Base-by-base conservation (phyloP, 2,888 invertebrate species). In the Patella depressa region DNA sequence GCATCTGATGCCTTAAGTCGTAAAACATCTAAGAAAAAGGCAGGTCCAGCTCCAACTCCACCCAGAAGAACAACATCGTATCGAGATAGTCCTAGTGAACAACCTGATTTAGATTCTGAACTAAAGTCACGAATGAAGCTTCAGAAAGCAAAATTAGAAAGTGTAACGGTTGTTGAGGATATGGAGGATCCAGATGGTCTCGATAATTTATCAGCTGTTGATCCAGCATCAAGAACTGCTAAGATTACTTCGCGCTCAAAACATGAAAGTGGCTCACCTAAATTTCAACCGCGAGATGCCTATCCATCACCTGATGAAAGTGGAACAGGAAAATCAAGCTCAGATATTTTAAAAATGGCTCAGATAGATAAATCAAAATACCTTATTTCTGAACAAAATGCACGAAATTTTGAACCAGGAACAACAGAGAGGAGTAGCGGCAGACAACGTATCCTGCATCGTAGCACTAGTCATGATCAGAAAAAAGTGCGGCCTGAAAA, bases 31-130 rank as follows among this genome's bases (percentile, higher is more conserved):
- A 79, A 82, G 55, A 86, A 85, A 59, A 85, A 87, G 19, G 82
- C 82, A 1, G 83, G 85, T 12, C 82, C 84, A 15, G 87, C 86
- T 29, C 86, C 86, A 89, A 97, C 98, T 53, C 98, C 98, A 71
- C 96, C 97, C 29, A 97, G 98, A 92, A 94, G 98, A 86, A 98
- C 98, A 84, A 96, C 96, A 92, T 96, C 96, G 75, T 96, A 96
- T 93, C 87, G 86, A 70, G 88, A 59, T 59, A 59, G 59, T 59
- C 59, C 77, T 24, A 57, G 76, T 12, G 81, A 80, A 19, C 74
- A 75, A 3, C 76, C 78, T n/a, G 84, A 84, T 53, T 81, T 87
- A 72, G 88, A 89, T 71, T 80, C 83, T 29, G 89, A 89, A 79
- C 82, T 89, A 24, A 88, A 88, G 79, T 85, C 86, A 29, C 86